A percentile compares a stretch with the other conserved stretches of the same genome.
Conservation (phyloP, 2,113 vertebrate species). For the Tachuris rubrigastra region DNA sequence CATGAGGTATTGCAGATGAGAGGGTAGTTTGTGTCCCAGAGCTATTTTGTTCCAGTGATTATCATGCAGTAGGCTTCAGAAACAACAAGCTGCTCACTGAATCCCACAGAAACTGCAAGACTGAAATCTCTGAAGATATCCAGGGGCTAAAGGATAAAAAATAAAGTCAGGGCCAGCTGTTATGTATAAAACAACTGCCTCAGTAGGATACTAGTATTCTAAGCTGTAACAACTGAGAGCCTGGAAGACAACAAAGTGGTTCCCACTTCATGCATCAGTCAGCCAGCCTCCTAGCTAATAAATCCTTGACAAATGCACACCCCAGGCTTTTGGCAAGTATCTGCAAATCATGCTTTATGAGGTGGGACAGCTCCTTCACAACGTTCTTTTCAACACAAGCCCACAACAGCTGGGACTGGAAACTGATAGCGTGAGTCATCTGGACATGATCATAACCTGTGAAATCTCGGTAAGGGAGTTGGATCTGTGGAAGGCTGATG, state of each 20-base stretch:
- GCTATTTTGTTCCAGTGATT: neutral
- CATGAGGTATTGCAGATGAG: neutral
- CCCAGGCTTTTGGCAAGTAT: neutral
- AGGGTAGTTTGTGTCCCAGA: neutral
- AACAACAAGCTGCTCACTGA: neutral
- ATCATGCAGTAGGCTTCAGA: neutral
- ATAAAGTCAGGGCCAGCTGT: neutral
- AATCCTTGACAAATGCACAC: neutral
- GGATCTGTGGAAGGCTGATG: neutral
- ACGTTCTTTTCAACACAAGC: neutral
- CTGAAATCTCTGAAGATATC: neutral
- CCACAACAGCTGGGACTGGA: neutral
- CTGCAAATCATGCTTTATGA: neutral
- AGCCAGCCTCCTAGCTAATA: neutral
- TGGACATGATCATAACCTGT: neutral
- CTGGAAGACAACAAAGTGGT: neutral
- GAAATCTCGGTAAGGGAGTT: neutral
- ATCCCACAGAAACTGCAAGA: neutral
- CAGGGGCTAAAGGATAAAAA: neutral
- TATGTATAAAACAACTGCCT: neutral
- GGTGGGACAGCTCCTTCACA: neutral
- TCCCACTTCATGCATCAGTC: neutral
- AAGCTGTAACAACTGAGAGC: neutral
- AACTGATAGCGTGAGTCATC: neutral
- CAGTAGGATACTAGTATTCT: neutral